A percentile compares a stretch with the other conserved stretches of the same genome.
These are phyloP conservation scores for Pachycephala philippinensis DNA, from an alignment of 2,113 vertebrate genomes.

Conservation along the genomic window DNA sequence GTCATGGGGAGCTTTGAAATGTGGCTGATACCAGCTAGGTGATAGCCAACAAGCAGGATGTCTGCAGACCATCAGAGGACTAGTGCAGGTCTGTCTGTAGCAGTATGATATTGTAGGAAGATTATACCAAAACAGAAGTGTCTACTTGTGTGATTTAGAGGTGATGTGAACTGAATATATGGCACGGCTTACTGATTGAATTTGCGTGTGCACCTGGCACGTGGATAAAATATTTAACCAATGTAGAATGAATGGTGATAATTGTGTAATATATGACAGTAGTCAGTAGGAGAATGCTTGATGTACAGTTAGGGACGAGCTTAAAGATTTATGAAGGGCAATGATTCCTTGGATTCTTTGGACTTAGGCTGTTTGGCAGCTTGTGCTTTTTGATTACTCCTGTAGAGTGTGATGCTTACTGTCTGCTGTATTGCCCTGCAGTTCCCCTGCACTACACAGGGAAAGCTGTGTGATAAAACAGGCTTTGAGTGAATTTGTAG, in stretches of 20 bases:
- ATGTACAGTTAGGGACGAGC: not conserved
- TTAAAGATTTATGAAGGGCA: not conserved
- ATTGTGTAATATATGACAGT: not conserved
- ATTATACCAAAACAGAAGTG: not conserved
- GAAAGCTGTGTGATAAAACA: not conserved
- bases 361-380: not conserved
- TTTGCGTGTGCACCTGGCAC: not conserved
- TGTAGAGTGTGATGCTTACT: not conserved
- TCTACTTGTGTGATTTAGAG: not conserved
- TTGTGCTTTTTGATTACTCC: not conserved
- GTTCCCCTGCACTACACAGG: not conserved
- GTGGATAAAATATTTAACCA: not conserved
- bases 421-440: not conserved
- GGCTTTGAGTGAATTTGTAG: not conserved
- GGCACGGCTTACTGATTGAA: not conserved
- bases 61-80: not conserved
- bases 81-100: not conserved
- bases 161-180: not conserved
- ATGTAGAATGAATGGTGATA: not conserved
- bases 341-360: not conserved
- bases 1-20: not conserved
- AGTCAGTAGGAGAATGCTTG: not conserved
- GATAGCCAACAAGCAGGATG: not conserved
- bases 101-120: not conserved
- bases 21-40: not conserved